Conservation (phyloP, 2,888 invertebrate species). For the Lasioglossum leucozonium region DNA sequence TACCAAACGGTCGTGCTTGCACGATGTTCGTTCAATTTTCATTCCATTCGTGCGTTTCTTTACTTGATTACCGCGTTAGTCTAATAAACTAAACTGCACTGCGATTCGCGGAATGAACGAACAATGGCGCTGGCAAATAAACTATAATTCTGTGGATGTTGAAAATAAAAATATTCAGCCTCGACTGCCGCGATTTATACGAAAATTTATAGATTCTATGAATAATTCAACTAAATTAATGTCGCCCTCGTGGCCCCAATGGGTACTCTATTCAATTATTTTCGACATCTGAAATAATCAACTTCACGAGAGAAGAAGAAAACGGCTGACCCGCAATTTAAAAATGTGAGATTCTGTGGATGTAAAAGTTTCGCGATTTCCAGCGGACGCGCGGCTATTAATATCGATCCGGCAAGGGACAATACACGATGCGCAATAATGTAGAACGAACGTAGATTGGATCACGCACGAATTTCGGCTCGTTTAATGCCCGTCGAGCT, state of each 20-base stretch:
- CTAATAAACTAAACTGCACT: background rate
- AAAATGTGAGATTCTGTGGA: background rate
- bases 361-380: background rate
- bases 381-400: background rate
- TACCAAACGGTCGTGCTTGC: background rate
- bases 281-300: too few species aligned
- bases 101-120: too few species aligned
- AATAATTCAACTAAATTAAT: background rate
- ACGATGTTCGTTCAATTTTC: background rate
- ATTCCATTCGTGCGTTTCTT: background rate
- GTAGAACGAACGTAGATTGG: background rate
- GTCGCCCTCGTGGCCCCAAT: background rate
- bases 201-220: background rate
- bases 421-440: background rate
- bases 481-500: constrained; percentile 15
- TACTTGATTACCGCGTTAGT: background rate
- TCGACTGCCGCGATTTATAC: background rate
- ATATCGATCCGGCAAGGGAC: background rate
- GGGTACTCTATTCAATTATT: background rate
- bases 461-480: background rate
- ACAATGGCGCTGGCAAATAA: too few species aligned
- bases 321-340: background rate
- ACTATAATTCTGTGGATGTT: too few species aligned
- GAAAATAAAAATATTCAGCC: background rate
- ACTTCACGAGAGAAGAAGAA: too few species aligned